These are phyloP conservation scores for Bellardia pandia DNA, from an alignment of 2,888 invertebrate genomes.

Conservation along the genomic window DNA sequence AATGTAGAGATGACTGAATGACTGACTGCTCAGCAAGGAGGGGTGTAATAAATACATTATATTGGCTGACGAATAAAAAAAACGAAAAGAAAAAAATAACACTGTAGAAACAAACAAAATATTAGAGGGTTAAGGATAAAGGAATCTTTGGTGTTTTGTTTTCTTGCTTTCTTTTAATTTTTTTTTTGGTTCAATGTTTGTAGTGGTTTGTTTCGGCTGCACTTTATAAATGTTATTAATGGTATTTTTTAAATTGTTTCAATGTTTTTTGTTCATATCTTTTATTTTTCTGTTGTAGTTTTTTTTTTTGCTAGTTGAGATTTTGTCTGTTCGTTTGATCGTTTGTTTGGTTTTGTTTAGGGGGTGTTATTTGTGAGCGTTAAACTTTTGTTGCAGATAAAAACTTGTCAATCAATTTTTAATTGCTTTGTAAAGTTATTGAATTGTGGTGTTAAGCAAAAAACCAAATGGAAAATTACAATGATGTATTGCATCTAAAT, in stretches of 20 bases:
- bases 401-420: conserved; percentile 83
- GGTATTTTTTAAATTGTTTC: conserved; percentile 80
- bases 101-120: conserved; percentile 10
- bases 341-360: conserved; percentile 39
- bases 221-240: conserved; percentile 81
- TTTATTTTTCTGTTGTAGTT: neutral
- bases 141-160: conserved; percentile 40
- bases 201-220: conserved; percentile 74
- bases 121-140: conserved; percentile 65
- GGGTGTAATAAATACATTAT: conserved; percentile 47
- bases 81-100: conserved; percentile 10
- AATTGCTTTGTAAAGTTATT: conserved; percentile 82
- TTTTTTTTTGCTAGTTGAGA: conserved; percentile 13
- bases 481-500: neutral
- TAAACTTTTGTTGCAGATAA: conserved; percentile 74
- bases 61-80: conserved; percentile 12
- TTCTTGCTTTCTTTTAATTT: neutral
- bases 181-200: conserved; percentile 14
- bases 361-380: conserved; percentile 32
- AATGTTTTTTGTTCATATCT: conserved; percentile 76
- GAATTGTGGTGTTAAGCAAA: conserved; percentile 76
- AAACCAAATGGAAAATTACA: neutral
- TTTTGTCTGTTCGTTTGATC: conserved; percentile 46
- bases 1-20: conserved; percentile 66
- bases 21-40: conserved; percentile 37